Base-by-base conservation (phyloP, 2,888 invertebrate species). In the Eupithecia centaureata region DNA sequence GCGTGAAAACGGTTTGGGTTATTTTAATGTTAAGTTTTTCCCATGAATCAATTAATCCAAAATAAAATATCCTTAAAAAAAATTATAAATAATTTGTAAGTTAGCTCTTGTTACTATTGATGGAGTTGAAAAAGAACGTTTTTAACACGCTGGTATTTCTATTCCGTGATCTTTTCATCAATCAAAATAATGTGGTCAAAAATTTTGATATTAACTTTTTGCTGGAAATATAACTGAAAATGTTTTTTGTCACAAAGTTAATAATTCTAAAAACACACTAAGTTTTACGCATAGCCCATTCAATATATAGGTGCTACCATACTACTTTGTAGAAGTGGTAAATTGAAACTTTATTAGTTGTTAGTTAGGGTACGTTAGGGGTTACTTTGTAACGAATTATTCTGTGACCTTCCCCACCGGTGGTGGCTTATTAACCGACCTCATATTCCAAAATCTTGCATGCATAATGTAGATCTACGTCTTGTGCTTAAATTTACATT, bases 361-460 rank as follows among this genome's bases (percentile, higher is more conserved):
- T 10, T 47, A 47, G 47, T 22, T 1, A 22, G 18, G 22, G 18
- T 3, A 47, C 47, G 10, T 25, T 56, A 56, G n/a, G 28, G 60
- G 28, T 42, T 28, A 12, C 1, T 33, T 51, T 18, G 57, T 22
- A 5, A 57, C 13, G 5, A 18, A 10, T 18, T 57, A 28, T 58
- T 68, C 63, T 57, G 47, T 64, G 73, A 65, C 67, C n/a, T 7
- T 54, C 25, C 74, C 32, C 73, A 77, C 74, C 76, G 77, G 25
- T 56, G 38, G 61, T 58, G 47, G 66, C 61, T 87, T 83, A 89
- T 90, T 90, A 90, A 84, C 88, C 78, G 76, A 84, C 86, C 77
- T 79, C 77, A 77, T 89, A 90, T 90, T 91, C 91, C 87, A 85
- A 89, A 91, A 90, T 90, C 90, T 80, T 75, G 82, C 77, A 80